Base-by-base conservation (phyloP, 2,797 vertebrate species). In the Propithecus perrieri region DNA sequence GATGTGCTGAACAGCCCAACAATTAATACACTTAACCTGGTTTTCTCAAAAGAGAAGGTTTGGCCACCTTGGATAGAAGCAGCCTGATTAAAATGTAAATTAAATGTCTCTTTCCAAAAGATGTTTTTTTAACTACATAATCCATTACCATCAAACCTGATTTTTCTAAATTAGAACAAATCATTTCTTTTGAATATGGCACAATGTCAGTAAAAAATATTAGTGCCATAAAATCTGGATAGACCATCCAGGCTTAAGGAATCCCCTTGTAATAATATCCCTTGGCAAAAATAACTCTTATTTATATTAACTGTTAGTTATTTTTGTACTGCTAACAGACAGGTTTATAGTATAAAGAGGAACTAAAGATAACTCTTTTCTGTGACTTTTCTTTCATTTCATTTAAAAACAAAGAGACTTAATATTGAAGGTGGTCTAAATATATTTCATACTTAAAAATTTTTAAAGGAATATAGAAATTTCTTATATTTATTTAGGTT, bases 31-130 rank as follows among this genome's bases (percentile, higher is more conserved):
- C 30, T 97, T 97, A 80, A 74, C 89, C 71, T 88, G 24, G 24
- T 35, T 72, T 97, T 98, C 83, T 96, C 71, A 85, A 65, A 93
- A 81, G 67, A 92, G 46, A 72, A n/a, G 35, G 7, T 83, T 96
- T 90, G 33, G 85, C 33, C 30, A 69, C 59, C 63, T 94, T 94
- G 76, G 2, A 55, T 79, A 24, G 85, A 91, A 46, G 14, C 46
- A 95, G 8, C n/a, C 26, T 88, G 85, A n/a, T 96, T 96, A 53
- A 88, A 96, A 86, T 95, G 18, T 65, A 98, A 97, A 98, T 98
- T 95, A 94, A 98, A 88, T 13, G 7, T 97, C 41, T 96, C 0
- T 95, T 98, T 26, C 50, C 46, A 46, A 80, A 7, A 10, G 0
- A 3, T 83, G 12, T 30, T 87, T 61, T 88, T 96, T 94, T 89